phyloP scores from a whole-genome alignment of 92 coral and sea anemone genomes.

The Scolanthus callimorphus region DNA sequence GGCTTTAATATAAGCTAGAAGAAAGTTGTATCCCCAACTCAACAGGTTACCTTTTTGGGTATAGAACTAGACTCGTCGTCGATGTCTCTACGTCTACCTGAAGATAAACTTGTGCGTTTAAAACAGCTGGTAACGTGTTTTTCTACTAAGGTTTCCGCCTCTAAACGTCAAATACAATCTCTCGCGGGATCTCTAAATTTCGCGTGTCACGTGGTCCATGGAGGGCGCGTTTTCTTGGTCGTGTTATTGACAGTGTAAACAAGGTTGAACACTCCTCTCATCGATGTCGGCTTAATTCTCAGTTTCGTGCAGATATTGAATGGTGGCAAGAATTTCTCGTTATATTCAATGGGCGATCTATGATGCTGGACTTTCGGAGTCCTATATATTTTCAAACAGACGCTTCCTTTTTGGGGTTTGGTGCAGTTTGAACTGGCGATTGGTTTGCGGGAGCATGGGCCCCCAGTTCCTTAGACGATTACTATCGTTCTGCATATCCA shows the following conservation, averaged over 20 bases:
- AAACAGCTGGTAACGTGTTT: too few species aligned
- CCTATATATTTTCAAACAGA: constrained; percentile 12
- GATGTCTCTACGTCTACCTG: too few species aligned
- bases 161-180: too few species aligned
- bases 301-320: neutral
- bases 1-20: too few species aligned
- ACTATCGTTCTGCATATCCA: neutral
- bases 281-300: constrained; percentile 4
- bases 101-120: too few species aligned
- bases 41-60: too few species aligned
- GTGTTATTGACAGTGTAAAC: constrained; percentile 7
- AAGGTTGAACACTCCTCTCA: constrained; percentile 6
- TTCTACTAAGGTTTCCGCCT: too few species aligned
- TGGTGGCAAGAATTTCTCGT: constrained; percentile 8
- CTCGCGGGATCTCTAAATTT: too few species aligned
- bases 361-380: constrained; percentile 16
- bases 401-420: constrained; percentile 5
- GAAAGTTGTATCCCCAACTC: too few species aligned
- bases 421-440: constrained; percentile 6
- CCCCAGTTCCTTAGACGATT: neutral
- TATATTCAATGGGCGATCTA: constrained; percentile 8
- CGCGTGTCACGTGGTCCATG: too few species aligned
- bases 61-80: too few species aligned
- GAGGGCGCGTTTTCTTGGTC: too few species aligned
- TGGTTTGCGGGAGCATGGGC: constrained; percentile 18